These are phyloP conservation scores for Armadillidium nasatum DNA, from an alignment of 1,140 invertebrate species.

Conservation along the genomic window DNA sequence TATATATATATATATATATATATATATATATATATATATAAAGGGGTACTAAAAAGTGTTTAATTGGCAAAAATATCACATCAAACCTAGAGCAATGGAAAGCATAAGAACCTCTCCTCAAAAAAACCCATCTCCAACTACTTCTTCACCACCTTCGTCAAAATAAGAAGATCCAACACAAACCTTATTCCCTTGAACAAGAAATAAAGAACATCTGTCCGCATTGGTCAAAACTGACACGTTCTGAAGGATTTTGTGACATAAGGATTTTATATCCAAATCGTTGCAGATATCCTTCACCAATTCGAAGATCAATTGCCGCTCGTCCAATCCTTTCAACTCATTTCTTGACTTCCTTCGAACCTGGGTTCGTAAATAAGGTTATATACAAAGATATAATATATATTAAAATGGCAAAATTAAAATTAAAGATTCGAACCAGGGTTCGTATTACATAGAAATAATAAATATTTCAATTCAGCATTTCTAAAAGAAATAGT, in stretches of 20 bases:
- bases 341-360: conserved; percentile 73
- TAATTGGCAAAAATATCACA: no score
- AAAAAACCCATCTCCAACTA: no score
- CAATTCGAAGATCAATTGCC: conserved; percentile 90
- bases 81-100: no score
- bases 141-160: no score
- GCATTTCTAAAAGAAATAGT: no score
- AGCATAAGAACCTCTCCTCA: no score
- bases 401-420: no score
- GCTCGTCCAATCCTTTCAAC: conserved; percentile 81
- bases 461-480: no score
- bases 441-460: conserved; percentile 44
- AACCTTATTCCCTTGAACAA: conserved; percentile 67
- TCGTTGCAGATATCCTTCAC: conserved; percentile 96
- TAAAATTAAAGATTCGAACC: conserved; percentile 56
- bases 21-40: no score
- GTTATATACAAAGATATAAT: no score
- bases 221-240: conserved; percentile 86
- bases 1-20: no score
- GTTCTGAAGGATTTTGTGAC: conserved; percentile 94
- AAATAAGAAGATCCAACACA: neutral
- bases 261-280: conserved; percentile 82
- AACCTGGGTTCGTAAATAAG: conserved; percentile 49
- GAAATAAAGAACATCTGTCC: conserved; percentile 85
- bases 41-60: no score